Base-by-base conservation (phyloP, 1,140 invertebrate genomes). In the Atta colombica region DNA sequence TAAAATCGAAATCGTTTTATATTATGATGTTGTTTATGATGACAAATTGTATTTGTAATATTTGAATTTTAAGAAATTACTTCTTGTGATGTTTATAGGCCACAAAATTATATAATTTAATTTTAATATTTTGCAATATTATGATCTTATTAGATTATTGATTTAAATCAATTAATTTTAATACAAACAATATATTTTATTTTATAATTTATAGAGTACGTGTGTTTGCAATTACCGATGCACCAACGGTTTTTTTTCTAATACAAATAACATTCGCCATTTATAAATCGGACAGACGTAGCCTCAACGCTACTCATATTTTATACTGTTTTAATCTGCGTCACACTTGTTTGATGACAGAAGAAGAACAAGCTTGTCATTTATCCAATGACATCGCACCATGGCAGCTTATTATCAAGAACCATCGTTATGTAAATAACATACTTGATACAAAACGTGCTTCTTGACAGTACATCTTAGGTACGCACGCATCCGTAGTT, bases 381-480 rank as follows among this genome's bases (percentile, higher is more conserved):
- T 82, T 60, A 51, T 60, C 45, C n/a, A 16, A 49, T 74, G 78
- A 72, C 58, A 61, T 8, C 21, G n/a, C 12, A 69, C 12, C 8
- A 16, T 21, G 18, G 25, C 51, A 71, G 39, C 25, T 14, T 10
- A 35, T 55, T 45, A 3, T 72, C 35, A 82, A 82, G 80, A 74
- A 21, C 18, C 55, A 39, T 84, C 69, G 69, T 84, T 84, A 84
- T 75, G 80, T 63, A 74, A 84, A 84, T 84, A 75, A 75, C 58
- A 58, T 69, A 16, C 39, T 84, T 84, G 28, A 75, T 84, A 75
- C 28, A 53, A 84, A 84, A 84, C 39, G 14, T 35, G 25, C 51
- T 78, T 39, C 21, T 69, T 71, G 21, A 39, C 49, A 49, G 53
- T 69, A 68, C 63, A 69, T 69, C 51, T 16, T 18, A 71, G 68